phyloP scores from a whole-genome alignment of 2,113 vertebrate species.

The Perccottus glenii region DNA sequence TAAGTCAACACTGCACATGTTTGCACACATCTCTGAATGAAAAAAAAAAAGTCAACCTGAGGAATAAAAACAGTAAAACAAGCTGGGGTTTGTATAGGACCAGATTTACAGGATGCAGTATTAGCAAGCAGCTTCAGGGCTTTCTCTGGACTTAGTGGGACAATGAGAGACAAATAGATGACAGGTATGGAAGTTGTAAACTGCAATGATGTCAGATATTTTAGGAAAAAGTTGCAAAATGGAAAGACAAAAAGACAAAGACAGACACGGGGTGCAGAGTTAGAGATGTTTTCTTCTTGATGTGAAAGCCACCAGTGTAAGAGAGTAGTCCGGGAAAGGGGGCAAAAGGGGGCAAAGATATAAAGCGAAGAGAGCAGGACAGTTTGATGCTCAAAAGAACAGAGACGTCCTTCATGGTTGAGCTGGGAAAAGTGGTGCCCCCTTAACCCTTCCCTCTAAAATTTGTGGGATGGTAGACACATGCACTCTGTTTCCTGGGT shows the following conservation, averaged over 20 bases:
- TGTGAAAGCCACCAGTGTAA: constrained; percentile 65
- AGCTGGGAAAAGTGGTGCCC: constrained; percentile 59
- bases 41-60: background rate
- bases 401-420: constrained; percentile 74
- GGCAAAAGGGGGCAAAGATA: too few species aligned
- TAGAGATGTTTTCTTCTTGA: constrained; percentile 19
- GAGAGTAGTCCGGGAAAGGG: constrained; percentile 27
- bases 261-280: background rate
- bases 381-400: constrained; percentile 65
- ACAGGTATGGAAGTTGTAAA: background rate
- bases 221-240: too few species aligned
- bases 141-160: constrained; percentile 14
- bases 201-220: background rate
- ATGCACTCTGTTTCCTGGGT: constrained; percentile 3
- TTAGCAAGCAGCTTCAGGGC: constrained; percentile 48
- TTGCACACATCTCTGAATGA: background rate
- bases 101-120: too few species aligned
- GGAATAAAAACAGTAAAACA: background rate
- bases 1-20: constrained; percentile 38
- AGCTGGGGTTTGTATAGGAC: background rate
- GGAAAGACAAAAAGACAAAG: background rate
- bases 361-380: constrained; percentile 33
- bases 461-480: constrained; percentile 15
- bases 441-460: constrained; percentile 43
- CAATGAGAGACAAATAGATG: constrained; percentile 11